Evolutionary conservation across 2,113 vertebrate species (phyloP).

Genomic region (Montifringilla adamsi): DNA sequence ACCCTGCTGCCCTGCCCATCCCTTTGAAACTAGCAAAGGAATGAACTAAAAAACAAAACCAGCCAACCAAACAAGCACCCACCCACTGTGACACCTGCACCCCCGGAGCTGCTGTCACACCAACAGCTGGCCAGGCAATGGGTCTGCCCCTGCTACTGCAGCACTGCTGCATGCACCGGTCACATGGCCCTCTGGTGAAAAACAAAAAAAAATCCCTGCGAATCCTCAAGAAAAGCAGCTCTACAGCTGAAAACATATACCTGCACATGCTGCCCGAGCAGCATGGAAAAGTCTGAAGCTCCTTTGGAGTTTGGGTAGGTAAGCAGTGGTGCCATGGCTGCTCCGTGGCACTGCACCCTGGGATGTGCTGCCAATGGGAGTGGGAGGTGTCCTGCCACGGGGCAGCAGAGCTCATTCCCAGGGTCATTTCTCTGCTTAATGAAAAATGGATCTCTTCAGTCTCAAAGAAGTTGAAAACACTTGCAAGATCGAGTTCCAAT

Average conservation of each 20-base stretch:
- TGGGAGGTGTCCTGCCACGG: accelerated
- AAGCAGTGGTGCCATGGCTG: background rate
- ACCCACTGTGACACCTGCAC: background rate
- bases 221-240: background rate
- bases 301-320: accelerated
- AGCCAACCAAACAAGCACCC: background rate
- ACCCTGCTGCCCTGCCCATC: no score
- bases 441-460: slow-evolving; percentile 24
- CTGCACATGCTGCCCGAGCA: background rate
- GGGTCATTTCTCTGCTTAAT: background rate
- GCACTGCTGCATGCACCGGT: accelerated
- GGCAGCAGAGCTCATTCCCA: background rate
- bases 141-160: background rate
- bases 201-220: background rate
- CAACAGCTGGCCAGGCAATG: background rate
- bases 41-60: background rate
- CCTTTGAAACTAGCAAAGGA: background rate
- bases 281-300: background rate
- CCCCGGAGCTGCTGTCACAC: background rate
- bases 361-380: background rate
- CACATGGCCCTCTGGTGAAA: background rate
- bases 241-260: background rate
- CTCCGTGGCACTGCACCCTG: accelerated
- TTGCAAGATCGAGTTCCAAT: slow-evolving; percentile 54
- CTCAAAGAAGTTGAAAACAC: slow-evolving; percentile 55